A percentile compares a stretch with the other conserved stretches of the same genome.
phyloP scores from a whole-genome alignment of 2,113 vertebrate species.

The Carollia perspicillata region DNA sequence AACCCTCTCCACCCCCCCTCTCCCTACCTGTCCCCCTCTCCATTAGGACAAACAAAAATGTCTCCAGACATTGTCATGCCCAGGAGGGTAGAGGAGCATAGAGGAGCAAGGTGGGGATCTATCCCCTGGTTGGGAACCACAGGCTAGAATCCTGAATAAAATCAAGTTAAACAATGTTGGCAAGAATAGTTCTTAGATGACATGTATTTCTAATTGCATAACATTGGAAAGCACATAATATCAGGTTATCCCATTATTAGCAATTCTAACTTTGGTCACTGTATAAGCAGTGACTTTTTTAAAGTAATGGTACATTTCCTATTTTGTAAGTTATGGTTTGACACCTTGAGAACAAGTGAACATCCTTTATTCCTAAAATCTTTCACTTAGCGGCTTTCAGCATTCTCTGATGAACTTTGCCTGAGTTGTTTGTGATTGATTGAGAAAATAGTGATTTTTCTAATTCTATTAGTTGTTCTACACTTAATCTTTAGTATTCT shows the following conservation, averaged over 20 bases:
- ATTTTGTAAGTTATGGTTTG: neutral
- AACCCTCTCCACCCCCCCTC: neutral
- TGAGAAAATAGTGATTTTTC: constrained; percentile 17
- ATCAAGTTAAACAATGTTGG: neutral
- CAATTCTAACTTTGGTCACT: neutral
- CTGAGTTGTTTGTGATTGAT: neutral
- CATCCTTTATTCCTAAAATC: neutral
- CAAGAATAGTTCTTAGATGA: constrained; percentile 14
- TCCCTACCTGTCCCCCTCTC: neutral
- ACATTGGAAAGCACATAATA: neutral
- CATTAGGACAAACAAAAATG: neutral
- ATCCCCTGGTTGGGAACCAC: neutral
- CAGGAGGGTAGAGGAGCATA: accelerated
- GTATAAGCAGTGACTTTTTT: neutral
- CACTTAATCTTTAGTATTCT: neutral
- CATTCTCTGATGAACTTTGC: neutral
- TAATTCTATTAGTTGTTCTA: neutral
- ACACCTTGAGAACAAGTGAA: constrained; percentile 7
- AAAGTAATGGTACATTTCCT: neutral
- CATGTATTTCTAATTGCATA: neutral
- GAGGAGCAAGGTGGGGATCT: no score
- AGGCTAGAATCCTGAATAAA: neutral
- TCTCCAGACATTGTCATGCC: neutral
- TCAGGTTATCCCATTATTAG: neutral
- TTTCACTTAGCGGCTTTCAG: neutral